Evolutionary conservation across 2,888 invertebrate species (phyloP), one percentile per base, ranked within the genome.

Genomic region (Desoria tigrina): DNA sequence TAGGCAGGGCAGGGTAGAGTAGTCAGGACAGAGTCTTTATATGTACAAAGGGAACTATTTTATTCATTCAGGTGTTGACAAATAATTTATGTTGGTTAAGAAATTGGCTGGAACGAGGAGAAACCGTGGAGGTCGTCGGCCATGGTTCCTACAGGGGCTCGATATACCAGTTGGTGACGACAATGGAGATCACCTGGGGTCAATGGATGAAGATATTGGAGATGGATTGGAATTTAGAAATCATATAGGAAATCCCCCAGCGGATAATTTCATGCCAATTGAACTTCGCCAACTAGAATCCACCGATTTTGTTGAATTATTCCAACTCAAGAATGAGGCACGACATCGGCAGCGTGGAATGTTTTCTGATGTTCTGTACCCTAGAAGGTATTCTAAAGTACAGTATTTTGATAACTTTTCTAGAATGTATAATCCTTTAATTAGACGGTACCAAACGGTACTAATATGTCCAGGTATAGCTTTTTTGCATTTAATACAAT

Each of bases 211-310:
- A 26, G 73, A 73, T 32, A 62, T 58, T 7, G 57, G 77, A 77
- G 60, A 79, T 80, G 70, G 85, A 86, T 73, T 84, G 84, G 76
- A 86, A 85, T 64, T 26, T 55, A 21, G 23, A 37, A 23, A n/a
- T 7, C 4, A 58, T 58, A 26, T 26, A 66, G 84, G 32, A 7
- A 55, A 18, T 27, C 42, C 18, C 85, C 78, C 81, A 84, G 26
- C 88, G 77, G 92, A 94, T 3, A 65, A 72, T 39, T 65, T 74
- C 78, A 83, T 94, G 71, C 94, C 92, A 2, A 94, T 94, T 63
- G 94, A 94, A 81, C 81, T 94, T 62, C 85, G 93, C 32, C 86
- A 92, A 42, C 83, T 94, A 65, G 90, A 90, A 78, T 77, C 78
- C 14, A 75, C 75, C 16, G 80, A 81, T 18, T 79, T 81, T 28